Percentiles rank a stretch among this genome's conserved stretches.
Conservation (phyloP, 2,888 invertebrate genomes). For the Lutraria lutraria region DNA sequence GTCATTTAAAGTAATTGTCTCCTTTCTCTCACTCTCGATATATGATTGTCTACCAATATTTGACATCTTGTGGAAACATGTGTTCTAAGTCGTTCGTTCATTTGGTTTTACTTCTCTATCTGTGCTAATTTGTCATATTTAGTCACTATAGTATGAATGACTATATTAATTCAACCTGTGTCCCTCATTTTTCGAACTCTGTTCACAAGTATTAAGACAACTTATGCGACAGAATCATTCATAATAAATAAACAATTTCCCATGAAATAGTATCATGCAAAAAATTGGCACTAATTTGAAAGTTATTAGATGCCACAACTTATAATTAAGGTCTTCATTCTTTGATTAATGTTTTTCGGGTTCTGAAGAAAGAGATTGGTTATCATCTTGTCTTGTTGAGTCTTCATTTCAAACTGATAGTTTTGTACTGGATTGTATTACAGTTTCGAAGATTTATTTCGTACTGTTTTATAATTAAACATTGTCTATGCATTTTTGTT, state of each 20-base stretch:
- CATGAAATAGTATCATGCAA: slow-evolving; percentile 19
- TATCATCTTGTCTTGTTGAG: slow-evolving; percentile 1
- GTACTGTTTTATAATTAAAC: neutral
- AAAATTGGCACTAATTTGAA: slow-evolving; percentile 28
- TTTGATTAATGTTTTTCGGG: neutral
- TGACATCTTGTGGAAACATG: slow-evolving; percentile 48
- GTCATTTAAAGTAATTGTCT: neutral
- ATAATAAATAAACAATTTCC: slow-evolving; percentile 20
- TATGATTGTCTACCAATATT: neutral
- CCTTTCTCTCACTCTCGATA: neutral
- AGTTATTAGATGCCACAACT: slow-evolving; percentile 7
- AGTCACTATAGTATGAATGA: slow-evolving; percentile 35
- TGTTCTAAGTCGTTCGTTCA: slow-evolving; percentile 49
- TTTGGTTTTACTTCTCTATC: slow-evolving; percentile 51
- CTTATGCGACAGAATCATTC: neutral
- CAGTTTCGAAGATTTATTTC: neutral
- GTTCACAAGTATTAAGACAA: slow-evolving; percentile 21
- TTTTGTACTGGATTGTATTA: neutral
- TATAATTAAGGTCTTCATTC: slow-evolving; percentile 13
- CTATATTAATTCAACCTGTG: slow-evolving; percentile 17
- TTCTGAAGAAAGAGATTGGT: neutral
- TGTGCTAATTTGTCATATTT: slow-evolving; percentile 67
- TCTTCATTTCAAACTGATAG: neutral
- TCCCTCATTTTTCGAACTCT: slow-evolving; percentile 2
- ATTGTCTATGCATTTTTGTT: no score